phyloP scores from a whole-genome alignment of 2,888 invertebrate species.

The Cheilosia impressa region DNA sequence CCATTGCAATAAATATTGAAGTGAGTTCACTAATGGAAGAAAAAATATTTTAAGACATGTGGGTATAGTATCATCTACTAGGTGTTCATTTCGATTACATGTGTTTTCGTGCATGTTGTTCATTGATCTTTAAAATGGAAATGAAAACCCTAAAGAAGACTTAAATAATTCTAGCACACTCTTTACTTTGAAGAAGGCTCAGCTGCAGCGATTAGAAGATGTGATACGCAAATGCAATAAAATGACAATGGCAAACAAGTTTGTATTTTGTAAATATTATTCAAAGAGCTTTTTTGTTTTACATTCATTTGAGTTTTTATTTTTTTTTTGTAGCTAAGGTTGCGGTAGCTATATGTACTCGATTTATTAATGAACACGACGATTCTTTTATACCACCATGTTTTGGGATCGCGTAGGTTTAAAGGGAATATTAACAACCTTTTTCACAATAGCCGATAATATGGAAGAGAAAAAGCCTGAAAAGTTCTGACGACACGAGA shows the following conservation, averaged over 20 bases:
- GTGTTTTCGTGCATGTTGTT: not conserved
- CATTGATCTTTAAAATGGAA: not conserved
- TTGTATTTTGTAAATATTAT: too few species aligned
- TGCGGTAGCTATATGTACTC: too few species aligned
- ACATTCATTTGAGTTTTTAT: too few species aligned
- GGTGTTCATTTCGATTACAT: not conserved
- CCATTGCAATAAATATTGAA: not conserved
- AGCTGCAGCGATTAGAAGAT: constrained; percentile 1
- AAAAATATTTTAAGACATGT: not conserved
- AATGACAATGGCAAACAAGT: not conserved
- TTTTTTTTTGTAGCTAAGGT: too few species aligned
- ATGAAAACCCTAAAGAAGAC: not conserved
- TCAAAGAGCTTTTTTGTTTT: too few species aligned
- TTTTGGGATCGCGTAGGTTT: too few species aligned
- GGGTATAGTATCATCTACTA: not conserved
- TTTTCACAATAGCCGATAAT: too few species aligned
- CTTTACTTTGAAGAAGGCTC: not conserved
- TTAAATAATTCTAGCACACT: not conserved
- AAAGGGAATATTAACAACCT: too few species aligned
- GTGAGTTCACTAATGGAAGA: not conserved
- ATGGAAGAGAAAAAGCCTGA: too few species aligned
- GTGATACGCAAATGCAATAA: not conserved
- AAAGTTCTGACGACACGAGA: too few species aligned
- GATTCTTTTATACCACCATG: too few species aligned
- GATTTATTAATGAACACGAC: too few species aligned